Base-by-base conservation (phyloP, 1,140 invertebrate genomes). In the Arctopsyche grandis region DNA sequence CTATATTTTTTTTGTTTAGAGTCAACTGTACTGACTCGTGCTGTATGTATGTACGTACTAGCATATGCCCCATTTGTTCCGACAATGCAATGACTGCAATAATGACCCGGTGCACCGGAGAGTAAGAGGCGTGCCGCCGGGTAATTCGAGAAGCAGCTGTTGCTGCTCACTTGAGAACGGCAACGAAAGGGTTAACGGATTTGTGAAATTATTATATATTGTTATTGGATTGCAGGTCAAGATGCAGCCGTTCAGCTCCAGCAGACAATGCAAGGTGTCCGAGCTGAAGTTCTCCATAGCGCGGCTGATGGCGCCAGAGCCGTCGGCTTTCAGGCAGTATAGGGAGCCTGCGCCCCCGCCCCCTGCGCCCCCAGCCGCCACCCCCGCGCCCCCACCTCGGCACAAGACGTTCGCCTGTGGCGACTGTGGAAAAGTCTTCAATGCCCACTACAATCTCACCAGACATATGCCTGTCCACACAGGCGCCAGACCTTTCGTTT, bases 381-480 rank as follows among this genome's bases (percentile, higher is more conserved):
- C 85, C 0, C 84, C 86, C 0, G 80, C 85, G 4, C 80, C 70
- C 48, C 79, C 85, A 63, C 89, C 89, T 4, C 93, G 94, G 81
- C 93, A 92, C 78, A 98, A 98, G 85, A 97, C 93, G 9, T 99
- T 98, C 86, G 96, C 95, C 0, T 99, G 98, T 85, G 91, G 92
- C 0, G 96, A 99, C 81, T 99, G 98, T 86, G 97, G 97, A 0
- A 99, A 99, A 89, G 92, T 98, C 0, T 99, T 99, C 88, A 99
- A 99, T 85, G 98, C 98, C 0, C 98, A 99, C 85, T 99, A 99
- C 88, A 99, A 99, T 85, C 90, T 99, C 0, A 99, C 98, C 0
- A 90, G 98, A 66, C 98, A 99, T 87, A 99, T 99, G 98, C 98
- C 98, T 0, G 98, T 99, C 0, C 98, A 99, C 86, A 99, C 98